Conservation (phyloP, 2,888 invertebrate species). For the Lottia gigantea region DNA sequence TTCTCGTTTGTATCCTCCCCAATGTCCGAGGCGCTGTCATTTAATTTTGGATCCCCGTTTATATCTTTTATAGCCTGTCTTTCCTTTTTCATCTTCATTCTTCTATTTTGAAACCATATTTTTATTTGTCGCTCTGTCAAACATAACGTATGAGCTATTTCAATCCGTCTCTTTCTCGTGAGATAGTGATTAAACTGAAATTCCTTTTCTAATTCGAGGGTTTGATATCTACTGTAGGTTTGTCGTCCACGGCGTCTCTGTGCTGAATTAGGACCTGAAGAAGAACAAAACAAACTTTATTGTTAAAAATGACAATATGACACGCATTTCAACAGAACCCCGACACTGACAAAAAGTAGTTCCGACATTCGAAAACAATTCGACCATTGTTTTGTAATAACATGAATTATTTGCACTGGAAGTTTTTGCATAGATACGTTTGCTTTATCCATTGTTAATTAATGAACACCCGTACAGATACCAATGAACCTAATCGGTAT, state of each 20-base stretch:
- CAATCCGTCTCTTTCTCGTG: conserved; percentile 94
- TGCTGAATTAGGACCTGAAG: conserved; percentile 63
- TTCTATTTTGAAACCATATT: conserved; percentile 84
- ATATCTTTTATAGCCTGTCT: conserved; percentile 61
- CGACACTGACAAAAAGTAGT: not conserved
- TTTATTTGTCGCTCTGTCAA: conserved; percentile 91
- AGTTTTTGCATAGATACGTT: no score
- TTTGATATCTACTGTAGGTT: conserved; percentile 97
- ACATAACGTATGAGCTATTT: conserved; percentile 95
- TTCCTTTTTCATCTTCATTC: conserved; percentile 92
- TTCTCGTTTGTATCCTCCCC: conserved; percentile 18
- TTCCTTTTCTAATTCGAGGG: conserved; percentile 96
- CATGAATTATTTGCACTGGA: no score
- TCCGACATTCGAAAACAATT: not conserved
- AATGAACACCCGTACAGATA: no score
- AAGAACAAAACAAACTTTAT: conserved; percentile 11
- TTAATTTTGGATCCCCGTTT: conserved; percentile 41
- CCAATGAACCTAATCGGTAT: no score
- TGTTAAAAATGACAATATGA: not conserved
- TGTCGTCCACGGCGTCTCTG: conserved; percentile 81
- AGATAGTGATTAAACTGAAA: conserved; percentile 98
- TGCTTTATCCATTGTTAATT: no score
- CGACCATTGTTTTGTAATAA: no score
- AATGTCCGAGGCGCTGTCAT: conserved; percentile 19
- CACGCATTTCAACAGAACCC: not conserved